These are phyloP conservation scores for Diorhabda sublineata DNA, from an alignment of 1,140 invertebrate genomes.

Conservation along the genomic window DNA sequence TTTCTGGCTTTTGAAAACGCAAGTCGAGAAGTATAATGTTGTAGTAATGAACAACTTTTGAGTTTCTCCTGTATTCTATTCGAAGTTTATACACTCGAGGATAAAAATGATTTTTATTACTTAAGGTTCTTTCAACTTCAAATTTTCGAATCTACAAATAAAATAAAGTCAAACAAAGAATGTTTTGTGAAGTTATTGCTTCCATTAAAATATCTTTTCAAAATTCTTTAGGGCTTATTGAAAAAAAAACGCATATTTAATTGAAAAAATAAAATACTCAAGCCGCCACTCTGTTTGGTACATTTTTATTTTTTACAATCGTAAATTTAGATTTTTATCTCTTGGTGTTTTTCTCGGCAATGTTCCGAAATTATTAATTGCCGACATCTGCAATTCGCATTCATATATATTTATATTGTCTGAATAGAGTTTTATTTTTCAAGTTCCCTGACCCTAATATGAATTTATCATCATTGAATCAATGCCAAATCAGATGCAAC, in stretches of 20 bases:
- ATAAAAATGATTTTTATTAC: too few relatives aligned
- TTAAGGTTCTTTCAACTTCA: too few relatives aligned
- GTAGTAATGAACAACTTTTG: too few relatives aligned
- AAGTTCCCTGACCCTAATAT: background rate
- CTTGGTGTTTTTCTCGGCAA: background rate
- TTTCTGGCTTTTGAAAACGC: too few relatives aligned
- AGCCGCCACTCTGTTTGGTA: background rate
- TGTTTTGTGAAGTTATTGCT: too few relatives aligned
- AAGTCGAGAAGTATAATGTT: too few relatives aligned
- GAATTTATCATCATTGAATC: background rate
- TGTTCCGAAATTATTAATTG: constrained; percentile 3
- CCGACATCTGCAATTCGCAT: background rate
- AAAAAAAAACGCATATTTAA: background rate
- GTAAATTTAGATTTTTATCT: constrained; percentile 3
- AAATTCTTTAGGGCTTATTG: too few relatives aligned
- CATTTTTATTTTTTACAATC: background rate
- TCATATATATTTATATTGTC: constrained; percentile 1
- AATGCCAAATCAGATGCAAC: background rate
- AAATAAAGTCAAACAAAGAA: too few relatives aligned
- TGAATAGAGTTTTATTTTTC: constrained; percentile 3
- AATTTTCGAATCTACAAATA: too few relatives aligned
- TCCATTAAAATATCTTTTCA: too few relatives aligned
- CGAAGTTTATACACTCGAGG: too few relatives aligned
- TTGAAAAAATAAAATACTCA: background rate
- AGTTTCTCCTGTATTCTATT: too few relatives aligned